Percentiles rank a stretch among this genome's conserved stretches.
These are phyloP conservation scores for Eutrigla gurnardus DNA, from an alignment of 2,797 vertebrate genomes.

Conservation along the genomic window DNA sequence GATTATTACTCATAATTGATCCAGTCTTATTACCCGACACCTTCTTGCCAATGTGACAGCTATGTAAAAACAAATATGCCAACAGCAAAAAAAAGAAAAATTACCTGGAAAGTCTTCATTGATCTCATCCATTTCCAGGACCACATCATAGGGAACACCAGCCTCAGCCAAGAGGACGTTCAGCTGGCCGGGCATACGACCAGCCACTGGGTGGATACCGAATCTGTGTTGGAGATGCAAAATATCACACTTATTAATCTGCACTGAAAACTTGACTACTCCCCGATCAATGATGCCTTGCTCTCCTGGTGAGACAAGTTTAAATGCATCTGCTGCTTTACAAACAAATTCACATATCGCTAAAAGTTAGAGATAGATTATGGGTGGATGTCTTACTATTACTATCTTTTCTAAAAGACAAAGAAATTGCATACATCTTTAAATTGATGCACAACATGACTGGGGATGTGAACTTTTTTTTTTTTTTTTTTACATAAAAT, in stretches of 20 bases:
- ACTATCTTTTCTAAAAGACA: no score
- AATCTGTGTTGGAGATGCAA: slow-evolving; percentile 78
- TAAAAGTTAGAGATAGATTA: no score
- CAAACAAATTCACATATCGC: neutral
- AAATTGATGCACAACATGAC: no score
- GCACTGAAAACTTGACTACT: neutral
- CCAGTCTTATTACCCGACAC: slow-evolving; percentile 14
- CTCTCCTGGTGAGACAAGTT: no score
- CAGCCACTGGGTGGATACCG: slow-evolving; percentile 88
- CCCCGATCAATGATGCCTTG: no score
- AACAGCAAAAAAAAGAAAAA: neutral
- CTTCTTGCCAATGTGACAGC: slow-evolving; percentile 32
- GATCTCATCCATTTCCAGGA: slow-evolving; percentile 91
- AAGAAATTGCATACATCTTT: no score
- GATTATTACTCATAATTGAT: slow-evolving; percentile 44
- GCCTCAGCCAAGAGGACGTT: slow-evolving; percentile 88
- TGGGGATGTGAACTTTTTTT: no score
- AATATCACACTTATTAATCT: neutral
- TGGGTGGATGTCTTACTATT: no score
- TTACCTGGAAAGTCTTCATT: slow-evolving; percentile 88
- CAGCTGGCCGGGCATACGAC: slow-evolving; percentile 87
- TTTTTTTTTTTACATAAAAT: neutral
- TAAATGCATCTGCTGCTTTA: neutral
- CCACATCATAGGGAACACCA: slow-evolving; percentile 87
- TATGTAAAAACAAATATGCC: slow-evolving; percentile 1